Percentiles rank a stretch among this genome's conserved stretches.
These are phyloP conservation scores for Istiophorus platypterus DNA, from an alignment of 2,113 vertebrate species.

Conservation along the genomic window DNA sequence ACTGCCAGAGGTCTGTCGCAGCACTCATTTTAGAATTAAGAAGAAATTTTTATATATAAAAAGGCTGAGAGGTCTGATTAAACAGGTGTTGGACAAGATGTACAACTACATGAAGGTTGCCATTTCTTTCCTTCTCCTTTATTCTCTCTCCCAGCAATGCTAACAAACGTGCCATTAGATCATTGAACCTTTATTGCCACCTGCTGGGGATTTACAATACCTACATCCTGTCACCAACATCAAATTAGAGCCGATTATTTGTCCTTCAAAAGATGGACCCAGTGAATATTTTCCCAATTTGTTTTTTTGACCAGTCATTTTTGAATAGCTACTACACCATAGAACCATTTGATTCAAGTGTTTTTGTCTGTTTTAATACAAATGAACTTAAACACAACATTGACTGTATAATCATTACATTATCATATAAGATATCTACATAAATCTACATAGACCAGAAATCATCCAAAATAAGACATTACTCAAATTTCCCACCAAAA, in stretches of 20 bases:
- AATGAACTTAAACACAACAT: not conserved
- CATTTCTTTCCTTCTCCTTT: not conserved
- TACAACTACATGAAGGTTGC: not conserved
- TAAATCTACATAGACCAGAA: not conserved
- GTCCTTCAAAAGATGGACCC: not conserved
- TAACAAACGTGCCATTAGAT: not conserved
- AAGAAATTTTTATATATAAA: not conserved
- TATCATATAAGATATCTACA: not conserved
- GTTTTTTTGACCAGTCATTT: not conserved
- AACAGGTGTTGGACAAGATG: not conserved
- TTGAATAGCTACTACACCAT: not conserved
- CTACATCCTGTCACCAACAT: not conserved
- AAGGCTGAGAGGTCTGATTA: not conserved
- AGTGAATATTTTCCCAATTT: not conserved
- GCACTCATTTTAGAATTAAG: not conserved
- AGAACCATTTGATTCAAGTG: not conserved
- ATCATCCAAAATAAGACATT: not conserved
- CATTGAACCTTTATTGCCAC: constrained; percentile 46
- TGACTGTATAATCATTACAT: not conserved
- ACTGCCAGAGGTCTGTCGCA: not conserved
- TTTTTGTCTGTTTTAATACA: not conserved
- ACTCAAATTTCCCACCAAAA: not conserved
- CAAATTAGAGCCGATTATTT: not conserved
- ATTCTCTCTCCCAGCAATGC: not conserved
- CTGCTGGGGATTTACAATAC: constrained; percentile 49